These are phyloP conservation scores for Rousettus madagascariensis DNA, from an alignment of 2,797 vertebrate genomes.

Conservation along the genomic window DNA sequence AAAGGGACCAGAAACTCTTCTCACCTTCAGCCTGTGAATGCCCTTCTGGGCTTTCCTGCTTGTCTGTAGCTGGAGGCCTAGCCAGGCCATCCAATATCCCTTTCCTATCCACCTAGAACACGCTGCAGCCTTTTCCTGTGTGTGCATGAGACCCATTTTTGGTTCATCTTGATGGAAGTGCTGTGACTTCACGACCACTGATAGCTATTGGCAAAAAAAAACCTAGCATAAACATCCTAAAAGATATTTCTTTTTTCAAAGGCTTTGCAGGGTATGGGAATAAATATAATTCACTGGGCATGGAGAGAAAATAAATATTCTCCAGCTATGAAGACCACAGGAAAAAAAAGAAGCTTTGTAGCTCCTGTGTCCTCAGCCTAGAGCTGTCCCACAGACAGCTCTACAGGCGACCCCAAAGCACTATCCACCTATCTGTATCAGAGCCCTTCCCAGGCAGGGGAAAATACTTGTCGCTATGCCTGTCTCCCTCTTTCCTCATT, in stretches of 20 bases:
- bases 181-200: constrained; percentile 33
- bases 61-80: background rate
- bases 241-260: constrained; percentile 49
- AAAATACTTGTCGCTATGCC: background rate
- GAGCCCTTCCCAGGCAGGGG: background rate
- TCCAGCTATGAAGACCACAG: background rate
- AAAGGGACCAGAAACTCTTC: background rate
- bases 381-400: background rate
- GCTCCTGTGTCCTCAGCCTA: background rate
- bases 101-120: background rate
- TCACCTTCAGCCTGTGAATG: background rate
- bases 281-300: constrained; percentile 34
- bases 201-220: constrained; percentile 50
- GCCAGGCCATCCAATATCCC: background rate
- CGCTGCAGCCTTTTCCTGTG: background rate
- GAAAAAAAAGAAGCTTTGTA: background rate
- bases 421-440: background rate
- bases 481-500: background rate
- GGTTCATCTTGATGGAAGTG: background rate
- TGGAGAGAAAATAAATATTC: background rate
- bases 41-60: background rate
- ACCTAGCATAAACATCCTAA: constrained; percentile 47
- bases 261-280: constrained; percentile 5
- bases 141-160: background rate
- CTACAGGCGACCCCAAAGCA: background rate